Evolutionary conservation across 2,888 invertebrate species (phyloP).

Genomic region (Atrina japonica): DNA sequence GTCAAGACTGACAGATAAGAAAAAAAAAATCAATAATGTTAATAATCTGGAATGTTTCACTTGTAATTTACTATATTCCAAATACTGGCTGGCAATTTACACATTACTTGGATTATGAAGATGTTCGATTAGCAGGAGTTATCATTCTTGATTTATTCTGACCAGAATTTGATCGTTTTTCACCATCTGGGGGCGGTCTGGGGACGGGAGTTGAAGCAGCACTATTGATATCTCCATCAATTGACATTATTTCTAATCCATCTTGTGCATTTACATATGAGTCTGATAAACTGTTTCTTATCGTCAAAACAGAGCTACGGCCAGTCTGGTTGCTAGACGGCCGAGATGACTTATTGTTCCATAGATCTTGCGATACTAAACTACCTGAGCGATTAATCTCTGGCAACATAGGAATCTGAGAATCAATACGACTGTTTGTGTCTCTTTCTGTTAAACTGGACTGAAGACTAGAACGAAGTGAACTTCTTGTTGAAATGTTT

Average conservation of each 20-base stretch:
- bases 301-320: conserved; percentile 44
- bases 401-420: conserved; percentile 61
- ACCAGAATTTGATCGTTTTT: conserved; percentile 26
- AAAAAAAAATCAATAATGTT: no score
- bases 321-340: conserved; percentile 40
- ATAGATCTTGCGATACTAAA: conserved; percentile 67
- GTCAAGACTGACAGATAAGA: no score
- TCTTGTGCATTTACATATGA: conserved; percentile 39
- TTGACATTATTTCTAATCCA: conserved; percentile 55
- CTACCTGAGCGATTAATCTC: conserved; percentile 67
- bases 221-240: conserved; percentile 55
- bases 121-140: no score
- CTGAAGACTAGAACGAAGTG: conserved; percentile 13
- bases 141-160: no score
- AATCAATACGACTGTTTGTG: conserved; percentile 32
- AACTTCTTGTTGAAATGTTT: conserved; percentile 20
- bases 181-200: conserved; percentile 49
- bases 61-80: no score
- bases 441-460: conserved; percentile 23
- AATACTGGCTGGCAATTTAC: no score
- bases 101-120: no score
- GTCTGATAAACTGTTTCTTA: conserved; percentile 53
- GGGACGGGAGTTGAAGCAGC: conserved; percentile 44
- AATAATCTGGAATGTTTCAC: no score
- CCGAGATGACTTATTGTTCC: conserved; percentile 45